These are phyloP conservation scores for Gandaritis pyraliata DNA, from an alignment of 2,888 invertebrate species.

Conservation along the genomic window DNA sequence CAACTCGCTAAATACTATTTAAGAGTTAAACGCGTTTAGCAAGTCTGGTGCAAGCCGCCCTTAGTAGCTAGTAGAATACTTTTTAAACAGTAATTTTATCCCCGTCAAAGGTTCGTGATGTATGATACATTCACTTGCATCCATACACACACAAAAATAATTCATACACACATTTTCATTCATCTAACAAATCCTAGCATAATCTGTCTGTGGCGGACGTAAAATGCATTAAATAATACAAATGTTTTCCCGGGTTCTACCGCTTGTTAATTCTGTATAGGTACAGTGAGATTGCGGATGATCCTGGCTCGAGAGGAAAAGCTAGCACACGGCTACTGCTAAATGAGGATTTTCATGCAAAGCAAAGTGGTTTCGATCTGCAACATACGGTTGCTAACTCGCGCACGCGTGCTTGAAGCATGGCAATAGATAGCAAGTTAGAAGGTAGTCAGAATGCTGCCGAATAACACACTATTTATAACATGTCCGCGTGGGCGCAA, in stretches of 20 bases:
- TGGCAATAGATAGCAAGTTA: no score
- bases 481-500: no score
- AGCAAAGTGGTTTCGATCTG: conserved; percentile 37
- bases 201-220: conserved; percentile 13
- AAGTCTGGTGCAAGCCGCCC: no score
- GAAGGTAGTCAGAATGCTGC: no score
- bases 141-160: neutral
- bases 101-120: no score
- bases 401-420: neutral
- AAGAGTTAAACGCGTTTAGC: no score
- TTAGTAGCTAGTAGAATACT: no score
- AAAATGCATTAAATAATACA: conserved; percentile 28
- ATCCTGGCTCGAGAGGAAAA: conserved; percentile 30
- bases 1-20: no score
- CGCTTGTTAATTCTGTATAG: conserved; percentile 29
- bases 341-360: conserved; percentile 51
- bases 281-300: conserved; percentile 29
- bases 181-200: conserved; percentile 2
- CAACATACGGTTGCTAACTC: conserved; percentile 13
- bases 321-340: conserved; percentile 34
- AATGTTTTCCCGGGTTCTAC: conserved; percentile 20
- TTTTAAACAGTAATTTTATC: no score
- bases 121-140: no score
- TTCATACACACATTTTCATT: conserved; percentile 9
- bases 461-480: no score